phyloP scores from a whole-genome alignment of 2,888 invertebrate genomes.

The Cosmia trapezina region DNA sequence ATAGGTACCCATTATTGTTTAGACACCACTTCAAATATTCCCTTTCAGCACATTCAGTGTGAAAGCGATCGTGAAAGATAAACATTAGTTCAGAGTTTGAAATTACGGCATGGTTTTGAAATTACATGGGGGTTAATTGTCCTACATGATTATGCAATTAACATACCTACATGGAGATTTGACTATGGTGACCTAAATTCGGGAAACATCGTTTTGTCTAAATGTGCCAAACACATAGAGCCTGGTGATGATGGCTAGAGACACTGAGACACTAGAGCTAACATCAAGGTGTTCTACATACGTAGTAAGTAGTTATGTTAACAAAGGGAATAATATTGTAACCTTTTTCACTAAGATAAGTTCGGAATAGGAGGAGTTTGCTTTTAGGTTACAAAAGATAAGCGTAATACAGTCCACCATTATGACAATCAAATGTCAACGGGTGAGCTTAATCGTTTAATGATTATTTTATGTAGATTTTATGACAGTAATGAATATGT shows the following conservation, averaged over 20 bases:
- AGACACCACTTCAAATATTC: constrained; percentile 31
- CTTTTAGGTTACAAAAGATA: neutral
- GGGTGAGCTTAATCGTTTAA: constrained; percentile 29
- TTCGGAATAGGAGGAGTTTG: neutral
- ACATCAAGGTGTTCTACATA: neutral
- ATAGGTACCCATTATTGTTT: constrained; percentile 27
- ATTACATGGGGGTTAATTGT: constrained; percentile 30
- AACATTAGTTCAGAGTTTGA: constrained; percentile 48
- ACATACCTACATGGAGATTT: constrained; percentile 19
- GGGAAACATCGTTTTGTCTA: neutral
- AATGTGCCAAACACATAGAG: neutral
- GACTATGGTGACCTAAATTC: neutral
- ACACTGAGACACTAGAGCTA: neutral
- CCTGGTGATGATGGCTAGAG: neutral
- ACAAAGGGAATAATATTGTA: neutral
- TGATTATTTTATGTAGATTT: constrained; percentile 51
- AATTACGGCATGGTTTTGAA: constrained; percentile 45
- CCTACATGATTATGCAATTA: constrained; percentile 27
- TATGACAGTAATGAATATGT: constrained; percentile 41
- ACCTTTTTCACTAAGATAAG: constrained; percentile 1
- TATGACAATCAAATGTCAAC: constrained; percentile 34
- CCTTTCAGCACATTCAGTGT: constrained; percentile 30
- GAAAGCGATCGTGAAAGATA: constrained; percentile 44
- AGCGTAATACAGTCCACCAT: constrained; percentile 17
- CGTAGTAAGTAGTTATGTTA: neutral